Percentiles rank a stretch among this genome's conserved stretches.
phyloP scores from a whole-genome alignment of 2,113 vertebrate species.

The Apaloderma vittatum region DNA sequence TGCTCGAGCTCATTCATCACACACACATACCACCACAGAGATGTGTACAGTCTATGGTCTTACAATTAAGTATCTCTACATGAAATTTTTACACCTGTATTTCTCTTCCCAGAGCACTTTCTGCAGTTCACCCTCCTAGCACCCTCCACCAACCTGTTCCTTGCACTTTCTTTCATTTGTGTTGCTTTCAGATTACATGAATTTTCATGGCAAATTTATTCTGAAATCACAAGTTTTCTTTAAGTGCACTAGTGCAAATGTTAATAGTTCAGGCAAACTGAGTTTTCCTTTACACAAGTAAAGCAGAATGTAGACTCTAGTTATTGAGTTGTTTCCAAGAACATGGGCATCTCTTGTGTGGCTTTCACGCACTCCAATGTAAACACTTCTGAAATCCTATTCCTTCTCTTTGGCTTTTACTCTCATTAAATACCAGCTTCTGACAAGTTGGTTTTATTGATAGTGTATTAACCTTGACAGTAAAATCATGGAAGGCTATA shows the following conservation, averaged over 20 bases:
- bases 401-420: slow-evolving; percentile 67
- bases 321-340: not conserved
- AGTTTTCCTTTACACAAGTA: not conserved
- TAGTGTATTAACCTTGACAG: slow-evolving; percentile 81
- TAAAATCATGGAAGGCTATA: slow-evolving; percentile 72
- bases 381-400: slow-evolving; percentile 67
- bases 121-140: not conserved
- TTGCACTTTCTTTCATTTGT: not conserved
- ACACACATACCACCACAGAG: not conserved
- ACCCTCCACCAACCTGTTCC: not conserved
- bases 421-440: slow-evolving; percentile 78
- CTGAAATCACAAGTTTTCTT: not conserved
- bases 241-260: not conserved
- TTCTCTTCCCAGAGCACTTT: not conserved
- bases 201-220: slow-evolving; percentile 22
- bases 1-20: not conserved
- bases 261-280: not conserved
- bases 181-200: not conserved
- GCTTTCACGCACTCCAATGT: not conserved
- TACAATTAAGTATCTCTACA: not conserved
- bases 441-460: slow-evolving; percentile 79
- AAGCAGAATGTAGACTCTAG: not conserved
- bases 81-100: not conserved
- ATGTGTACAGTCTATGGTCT: not conserved
- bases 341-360: not conserved